Base-by-base conservation (phyloP, 2,888 invertebrate species). In the Lycaena phlaeas region DNA sequence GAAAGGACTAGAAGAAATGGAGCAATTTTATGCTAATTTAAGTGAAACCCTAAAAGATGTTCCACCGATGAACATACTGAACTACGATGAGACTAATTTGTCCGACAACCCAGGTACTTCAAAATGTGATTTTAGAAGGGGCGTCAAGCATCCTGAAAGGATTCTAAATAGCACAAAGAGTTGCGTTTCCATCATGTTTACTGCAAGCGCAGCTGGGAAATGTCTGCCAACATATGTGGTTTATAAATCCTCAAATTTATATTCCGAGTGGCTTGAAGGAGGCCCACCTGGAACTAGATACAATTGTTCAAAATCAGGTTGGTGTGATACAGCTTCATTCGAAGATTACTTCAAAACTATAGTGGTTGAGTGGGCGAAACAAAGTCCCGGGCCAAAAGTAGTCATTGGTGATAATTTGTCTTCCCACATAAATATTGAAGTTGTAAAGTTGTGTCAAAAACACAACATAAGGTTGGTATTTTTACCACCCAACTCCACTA, bases 51-150 rank as follows among this genome's bases (percentile, higher is more conserved):
- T 46, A 9, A 10, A 39, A 12, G 26, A 36, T 9, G 10, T 39
- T 22, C 41, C 43, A 11, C 25, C 40, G 4, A 30, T 4, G 9
- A 43, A 52, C 30, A 45, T 53, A 12, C 4, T 50, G 1, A 55
- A 53, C 22, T 50, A 42, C 10, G 53, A 55, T 27, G 53, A 55
- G 31, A 53, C 51, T 2, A 53, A 53, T 14, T 27, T 51, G 2
- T 18, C 38, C 1, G 53, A 55, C 18, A 28, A 53, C 26, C 51
- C 52, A 2, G 54, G 50, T 4, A 11, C 41, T 1, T 5, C 41
- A 14, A 51, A 50, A 36, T 45, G 43, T 14, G 37, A 50, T 36
- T 49, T 51, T 36, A 38, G 41, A 10, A 28, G 45, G 2, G 44
- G 44, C 1, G 31, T 44, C 4, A 51, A 52, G 37, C 41, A 52